These are phyloP conservation scores for Temnothorax longispinosus DNA, from an alignment of 1,140 invertebrate genomes.

Conservation along the genomic window DNA sequence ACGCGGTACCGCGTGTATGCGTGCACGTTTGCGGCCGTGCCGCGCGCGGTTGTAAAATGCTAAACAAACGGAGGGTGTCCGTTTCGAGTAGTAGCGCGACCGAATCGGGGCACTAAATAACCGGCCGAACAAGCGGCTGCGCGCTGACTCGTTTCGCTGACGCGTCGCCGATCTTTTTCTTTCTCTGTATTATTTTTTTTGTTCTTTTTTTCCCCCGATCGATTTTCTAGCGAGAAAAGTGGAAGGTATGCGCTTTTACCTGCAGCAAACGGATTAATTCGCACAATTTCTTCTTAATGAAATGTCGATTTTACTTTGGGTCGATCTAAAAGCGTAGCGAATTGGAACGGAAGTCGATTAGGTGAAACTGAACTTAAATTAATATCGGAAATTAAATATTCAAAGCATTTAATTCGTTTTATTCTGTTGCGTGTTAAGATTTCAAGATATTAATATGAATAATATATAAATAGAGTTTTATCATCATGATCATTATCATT, in stretches of 20 bases:
- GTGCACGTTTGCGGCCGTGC: constrained; percentile 64
- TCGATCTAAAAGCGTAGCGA: neutral
- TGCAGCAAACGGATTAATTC: constrained; percentile 34
- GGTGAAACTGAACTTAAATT: neutral
- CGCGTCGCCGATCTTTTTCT: constrained; percentile 9
- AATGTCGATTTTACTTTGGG: neutral
- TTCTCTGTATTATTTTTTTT: constrained; percentile 42
- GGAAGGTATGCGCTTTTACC: neutral
- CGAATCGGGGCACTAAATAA: constrained; percentile 75
- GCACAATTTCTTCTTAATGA: neutral
- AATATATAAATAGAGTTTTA: neutral
- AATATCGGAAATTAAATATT: constrained; percentile 1
- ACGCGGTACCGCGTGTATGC: constrained; percentile 51
- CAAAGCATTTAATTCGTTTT: neutral
- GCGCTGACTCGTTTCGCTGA: constrained; percentile 60
- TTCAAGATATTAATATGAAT: neutral
- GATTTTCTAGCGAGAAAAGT: neutral
- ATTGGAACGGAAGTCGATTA: no score
- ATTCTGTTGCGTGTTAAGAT: neutral
- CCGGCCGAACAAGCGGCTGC: constrained; percentile 63
- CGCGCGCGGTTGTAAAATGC: constrained; percentile 74
- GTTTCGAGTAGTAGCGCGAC: constrained; percentile 74
- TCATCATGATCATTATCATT: neutral
- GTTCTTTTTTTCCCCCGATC: constrained; percentile 9
- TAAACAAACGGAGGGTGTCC: constrained; percentile 77